Base-by-base conservation (phyloP, 2,113 vertebrate genomes). In the Sylvia atricapilla region DNA sequence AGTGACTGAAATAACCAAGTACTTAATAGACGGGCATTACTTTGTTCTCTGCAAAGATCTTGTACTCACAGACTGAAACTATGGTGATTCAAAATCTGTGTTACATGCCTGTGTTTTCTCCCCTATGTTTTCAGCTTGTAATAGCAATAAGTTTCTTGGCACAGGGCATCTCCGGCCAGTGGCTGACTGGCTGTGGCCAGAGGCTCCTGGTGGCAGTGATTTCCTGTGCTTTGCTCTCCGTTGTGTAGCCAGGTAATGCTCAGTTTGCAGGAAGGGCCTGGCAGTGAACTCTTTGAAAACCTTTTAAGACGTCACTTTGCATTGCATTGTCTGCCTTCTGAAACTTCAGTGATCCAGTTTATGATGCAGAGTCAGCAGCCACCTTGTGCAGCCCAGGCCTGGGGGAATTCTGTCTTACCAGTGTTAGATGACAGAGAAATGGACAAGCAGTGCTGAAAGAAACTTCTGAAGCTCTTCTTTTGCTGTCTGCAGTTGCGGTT, bases 101-200 rank as follows among this genome's bases (percentile, higher is more conserved):
- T 79, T 90, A 83, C 1, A 43, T 25, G 67, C 77, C 84, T 90
- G 55, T 49, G 67, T 50, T 82, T 80, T 60, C 58, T 82, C 13
- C 20, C 80, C 47, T 31, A 1, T 12, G n/a, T 96, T 92, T 95
- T 79, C 87, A 87, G 94, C 92, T 93, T 94, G 80, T 89, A 55
- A 76, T 77, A 95, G 95, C 93, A 96, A 79, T 95, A 96, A 95
- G 76, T 91, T 92, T 94, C 77, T 85, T 55, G 89, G 84, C 89
- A 55, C 84, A 47, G 91, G 84, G 91, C 67, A 55, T 63, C 53
- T 95, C 22, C 77, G 77, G 94, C 70, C 62, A 14, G 15, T 23
- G 91, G 44, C 59, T 0, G 46, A 72, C 46, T 4, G 91, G 63
- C 89, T 59, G 43, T 13, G 96, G 87, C 63, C 39, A 33, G 80